Conservation (phyloP, 2,113 vertebrate species). For the Calidris pugnax region DNA sequence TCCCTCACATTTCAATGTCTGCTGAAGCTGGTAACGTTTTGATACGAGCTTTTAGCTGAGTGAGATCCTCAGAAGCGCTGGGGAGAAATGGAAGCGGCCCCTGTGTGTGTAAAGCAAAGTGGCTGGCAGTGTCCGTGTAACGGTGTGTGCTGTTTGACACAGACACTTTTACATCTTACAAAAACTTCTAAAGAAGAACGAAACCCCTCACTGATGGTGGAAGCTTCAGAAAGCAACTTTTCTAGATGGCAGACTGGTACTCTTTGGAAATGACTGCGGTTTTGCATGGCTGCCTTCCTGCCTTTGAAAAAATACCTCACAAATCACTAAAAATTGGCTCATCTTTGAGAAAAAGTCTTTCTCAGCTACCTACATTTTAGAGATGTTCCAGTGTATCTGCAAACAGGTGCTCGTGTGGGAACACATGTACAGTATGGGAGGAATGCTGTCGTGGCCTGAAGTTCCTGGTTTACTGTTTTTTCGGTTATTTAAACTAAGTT, state of each 20-base stretch:
- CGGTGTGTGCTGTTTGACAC: not conserved
- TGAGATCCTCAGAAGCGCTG: not conserved
- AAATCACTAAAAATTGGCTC: not conserved
- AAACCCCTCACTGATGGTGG: not conserved
- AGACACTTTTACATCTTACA: not conserved
- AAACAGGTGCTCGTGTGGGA: not conserved
- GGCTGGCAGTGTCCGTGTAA: not conserved
- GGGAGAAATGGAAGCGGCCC: not conserved
- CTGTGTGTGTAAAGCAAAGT: not conserved
- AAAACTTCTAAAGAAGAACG: not conserved
- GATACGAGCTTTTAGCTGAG: not conserved
- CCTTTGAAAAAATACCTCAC: not conserved
- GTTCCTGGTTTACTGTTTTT: not conserved
- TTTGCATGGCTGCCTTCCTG: not conserved
- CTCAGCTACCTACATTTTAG: not conserved
- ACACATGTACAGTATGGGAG: not conserved
- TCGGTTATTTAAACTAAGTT: not conserved
- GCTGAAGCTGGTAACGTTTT: not conserved
- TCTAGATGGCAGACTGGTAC: not conserved
- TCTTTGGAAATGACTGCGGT: not conserved
- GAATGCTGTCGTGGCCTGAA: not conserved
- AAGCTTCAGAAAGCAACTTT: not conserved
- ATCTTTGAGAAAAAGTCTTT: not conserved
- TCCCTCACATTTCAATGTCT: not conserved
- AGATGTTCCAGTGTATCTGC: not conserved